Evolutionary conservation across 2,888 invertebrate species (phyloP).

Genomic region (Fragum sueziense): DNA sequence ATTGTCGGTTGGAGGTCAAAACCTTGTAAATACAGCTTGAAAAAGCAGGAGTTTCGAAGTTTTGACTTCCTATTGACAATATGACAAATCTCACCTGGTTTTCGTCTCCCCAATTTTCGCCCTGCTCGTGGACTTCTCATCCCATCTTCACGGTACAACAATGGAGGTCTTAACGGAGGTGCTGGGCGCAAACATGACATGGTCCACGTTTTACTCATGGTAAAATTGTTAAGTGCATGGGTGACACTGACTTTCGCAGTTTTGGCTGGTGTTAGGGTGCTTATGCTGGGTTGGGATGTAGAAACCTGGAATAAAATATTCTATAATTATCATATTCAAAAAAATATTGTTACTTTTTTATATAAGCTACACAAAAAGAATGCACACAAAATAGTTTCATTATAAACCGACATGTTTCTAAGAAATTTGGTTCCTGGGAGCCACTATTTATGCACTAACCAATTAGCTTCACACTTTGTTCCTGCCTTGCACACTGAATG

Average conservation of each 20-base stretch:
- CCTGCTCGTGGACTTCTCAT: conserved; percentile 76
- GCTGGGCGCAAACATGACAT: conserved; percentile 94
- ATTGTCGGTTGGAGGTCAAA: too few species aligned
- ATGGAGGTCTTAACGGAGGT: conserved; percentile 91
- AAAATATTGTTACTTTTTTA: too few species aligned
- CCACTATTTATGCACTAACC: too few species aligned
- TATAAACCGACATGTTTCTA: not conserved
- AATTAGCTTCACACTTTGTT: too few species aligned
- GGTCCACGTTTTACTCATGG: conserved; percentile 80
- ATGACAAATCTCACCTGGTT: conserved; percentile 77
- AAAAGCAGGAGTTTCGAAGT: too few species aligned
- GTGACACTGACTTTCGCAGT: conserved; percentile 76
- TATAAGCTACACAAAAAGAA: too few species aligned
- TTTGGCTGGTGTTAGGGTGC: conserved; percentile 75
- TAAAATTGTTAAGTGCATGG: conserved; percentile 63
- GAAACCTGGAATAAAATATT: conserved; percentile 77
- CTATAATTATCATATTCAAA: too few species aligned
- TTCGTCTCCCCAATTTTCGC: conserved; percentile 71
- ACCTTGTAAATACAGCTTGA: too few species aligned
- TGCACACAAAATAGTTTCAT: too few species aligned
- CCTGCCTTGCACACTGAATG: too few species aligned
- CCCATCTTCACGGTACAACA: conserved; percentile 81
- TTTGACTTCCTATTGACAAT: too few species aligned
- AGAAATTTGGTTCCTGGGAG: too few species aligned
- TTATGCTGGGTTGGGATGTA: conserved; percentile 77